Evolutionary conservation across 2,797 vertebrate species (phyloP).

Genomic region (Intellagama lesueurii): DNA sequence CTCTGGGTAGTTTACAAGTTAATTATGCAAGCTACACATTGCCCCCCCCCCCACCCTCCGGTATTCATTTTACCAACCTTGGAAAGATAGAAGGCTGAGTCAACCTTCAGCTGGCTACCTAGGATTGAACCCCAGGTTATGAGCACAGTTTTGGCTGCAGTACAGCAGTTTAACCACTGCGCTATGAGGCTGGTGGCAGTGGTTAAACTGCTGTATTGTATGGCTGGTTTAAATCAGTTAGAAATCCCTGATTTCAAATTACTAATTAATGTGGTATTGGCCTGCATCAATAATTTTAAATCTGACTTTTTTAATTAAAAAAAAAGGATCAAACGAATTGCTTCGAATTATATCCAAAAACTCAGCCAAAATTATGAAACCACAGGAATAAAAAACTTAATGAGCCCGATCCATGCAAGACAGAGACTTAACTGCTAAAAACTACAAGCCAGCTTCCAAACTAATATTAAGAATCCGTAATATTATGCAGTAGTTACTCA

Average conservation of each 20-base stretch:
- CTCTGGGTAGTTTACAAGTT: too few species aligned
- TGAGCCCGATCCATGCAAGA: not conserved
- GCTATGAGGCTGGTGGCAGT: too few species aligned
- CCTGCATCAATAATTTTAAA: not conserved
- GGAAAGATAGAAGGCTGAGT: too few species aligned
- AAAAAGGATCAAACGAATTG: not conserved
- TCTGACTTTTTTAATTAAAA: not conserved
- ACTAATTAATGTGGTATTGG: not conserved
- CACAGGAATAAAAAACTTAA: not conserved
- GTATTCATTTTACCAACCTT: too few species aligned
- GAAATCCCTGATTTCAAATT: not conserved
- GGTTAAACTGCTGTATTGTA: too few species aligned
- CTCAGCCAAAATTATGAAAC: not conserved
- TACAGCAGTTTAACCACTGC: too few species aligned
- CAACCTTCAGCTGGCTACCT: too few species aligned
- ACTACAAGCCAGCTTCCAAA: not conserved
- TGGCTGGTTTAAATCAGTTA: not conserved
- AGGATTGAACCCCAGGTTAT: too few species aligned
- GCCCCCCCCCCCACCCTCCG: too few species aligned
- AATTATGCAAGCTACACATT: too few species aligned
- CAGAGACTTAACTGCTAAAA: not conserved
- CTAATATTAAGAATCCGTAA: not conserved
- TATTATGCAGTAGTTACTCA: not conserved
- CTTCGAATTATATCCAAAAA: not conserved
- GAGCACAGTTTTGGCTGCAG: too few species aligned